Evolutionary conservation across 2,888 invertebrate species (phyloP), one percentile per base, ranked within the genome.

Genomic region (Rhyacophila evoluta): DNA sequence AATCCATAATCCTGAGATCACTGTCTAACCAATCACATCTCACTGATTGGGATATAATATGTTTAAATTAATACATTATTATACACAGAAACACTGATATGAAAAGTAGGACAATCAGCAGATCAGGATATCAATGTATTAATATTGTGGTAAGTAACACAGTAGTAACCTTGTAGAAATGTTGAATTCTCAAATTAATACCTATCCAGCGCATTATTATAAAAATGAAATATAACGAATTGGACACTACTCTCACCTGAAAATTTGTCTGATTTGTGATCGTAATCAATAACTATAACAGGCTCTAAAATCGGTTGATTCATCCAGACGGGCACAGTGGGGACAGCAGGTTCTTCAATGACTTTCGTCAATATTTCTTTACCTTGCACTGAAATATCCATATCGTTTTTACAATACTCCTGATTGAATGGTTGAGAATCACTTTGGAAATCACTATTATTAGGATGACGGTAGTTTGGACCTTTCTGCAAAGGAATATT

Each of bases 211-310:
- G n/a, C n/a, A n/a, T n/a, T n/a, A n/a, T n/a, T n/a, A n/a, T n/a
- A n/a, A n/a, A n/a, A n/a, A n/a, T n/a, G n/a, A n/a, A n/a, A n/a
- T n/a, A n/a, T n/a, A n/a, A n/a, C n/a, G n/a, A n/a, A n/a, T n/a
- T n/a, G n/a, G n/a, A n/a, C n/a, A 38, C 38, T n/a, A 2, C 1
- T 39, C 39, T 41, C 11, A 73, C 74, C 89, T 89, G 84, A 69
- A 19, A 88, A 84, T 85, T 89, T 86, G 67, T 90, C 85, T 81
- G 92, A 88, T 85, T 91, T 92, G 86, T 94, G 94, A 83, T 93
- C 92, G 88, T 94, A 94, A 87, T 94, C 94, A 83, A 93, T 91
- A 82, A 94, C 91, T 84, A 92, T 89, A 41, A 91, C 89, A 82
- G 94, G 91, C 73, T 89, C 89, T 85, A 88, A 89, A 83, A 92